Conservation (phyloP, 2,113 vertebrate species). For the Leptodactylus fuscus region DNA sequence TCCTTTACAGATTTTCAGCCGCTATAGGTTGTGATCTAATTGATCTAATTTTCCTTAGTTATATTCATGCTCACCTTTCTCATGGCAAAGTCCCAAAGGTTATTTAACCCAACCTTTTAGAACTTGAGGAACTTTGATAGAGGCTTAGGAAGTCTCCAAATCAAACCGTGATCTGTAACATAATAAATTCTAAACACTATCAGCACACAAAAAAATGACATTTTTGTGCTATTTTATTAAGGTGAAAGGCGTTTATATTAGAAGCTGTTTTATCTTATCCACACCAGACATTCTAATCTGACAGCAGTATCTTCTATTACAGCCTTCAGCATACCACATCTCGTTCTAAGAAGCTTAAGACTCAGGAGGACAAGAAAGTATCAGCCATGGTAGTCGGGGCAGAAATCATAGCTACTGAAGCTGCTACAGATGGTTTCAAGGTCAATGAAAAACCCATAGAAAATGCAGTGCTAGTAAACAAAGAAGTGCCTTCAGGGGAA, state of each 20-base stretch:
- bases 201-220: conserved; percentile 68
- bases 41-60: conserved; percentile 61
- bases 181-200: conserved; percentile 71
- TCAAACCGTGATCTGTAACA: conserved; percentile 65
- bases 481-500: conserved; percentile 64
- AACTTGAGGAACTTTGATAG: conserved; percentile 62
- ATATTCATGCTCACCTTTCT: conserved; percentile 58
- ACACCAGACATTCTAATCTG: conserved; percentile 67
- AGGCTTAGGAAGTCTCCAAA: conserved; percentile 64
- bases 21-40: neutral
- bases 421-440: conserved; percentile 66
- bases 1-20: neutral
- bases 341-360: conserved; percentile 87
- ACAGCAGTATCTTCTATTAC: conserved; percentile 71
- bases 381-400: conserved; percentile 68
- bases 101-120: conserved; percentile 64
- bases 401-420: conserved; percentile 65
- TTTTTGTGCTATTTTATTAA: conserved; percentile 65
- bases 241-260: conserved; percentile 66
- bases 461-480: conserved; percentile 67
- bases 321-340: conserved; percentile 80
- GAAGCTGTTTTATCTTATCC: conserved; percentile 69
- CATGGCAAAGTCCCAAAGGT: conserved; percentile 61
- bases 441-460: conserved; percentile 69
- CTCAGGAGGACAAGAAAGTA: conserved; percentile 75